Base-by-base conservation (phyloP, 2,113 vertebrate species). In the Corythornis cristatus region DNA sequence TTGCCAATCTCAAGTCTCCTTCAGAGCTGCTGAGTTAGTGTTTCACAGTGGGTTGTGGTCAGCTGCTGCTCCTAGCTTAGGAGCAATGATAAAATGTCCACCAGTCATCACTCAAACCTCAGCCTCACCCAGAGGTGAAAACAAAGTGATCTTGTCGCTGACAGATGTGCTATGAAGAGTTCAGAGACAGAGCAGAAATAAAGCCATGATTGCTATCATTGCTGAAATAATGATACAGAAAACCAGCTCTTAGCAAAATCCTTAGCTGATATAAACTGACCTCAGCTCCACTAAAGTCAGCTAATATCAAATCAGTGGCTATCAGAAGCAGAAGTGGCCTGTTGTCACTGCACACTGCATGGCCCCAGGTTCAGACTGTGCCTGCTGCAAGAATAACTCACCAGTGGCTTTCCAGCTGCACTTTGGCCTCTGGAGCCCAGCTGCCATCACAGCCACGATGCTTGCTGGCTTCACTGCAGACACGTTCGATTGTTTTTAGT, bases 321-420 rank as follows among this genome's bases (percentile, higher is more conserved):
- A 13, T 8, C 45, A 79, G 37, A 31, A 51, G 58, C 60, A 56
- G 45, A 62, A 16, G 23, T 43, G 31, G 9, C 25, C 28, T 5
- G 0, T 4, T 31, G 53, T 58, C 53, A 18, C 20, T 53, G 15
- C 20, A 40, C 23, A 3, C 2, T 11, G 20, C 9, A 6, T 42
- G 33, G 37, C 19, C 28, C 58, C 37, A 42, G 31, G 12, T 50
- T 65, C 45, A 68, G 35, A 5, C 9, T 2, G 0, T 73, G 42
- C 15, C 46, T 2, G 1, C 50, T 68, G 4, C 17, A 37, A 6
- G 21, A 58, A 6, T 65, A 9, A 12, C 3, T 5, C 10, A 48
- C 35, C 53, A 74, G 25, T 28, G 51, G 6, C 51, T 54, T 54
- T 71, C n/a, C 15, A 77, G 33, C 11, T 67, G 12, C 40, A 3